Evolutionary conservation across 1,140 invertebrate genomes (phyloP).

Genomic region (Habropoda laboriosa): DNA sequence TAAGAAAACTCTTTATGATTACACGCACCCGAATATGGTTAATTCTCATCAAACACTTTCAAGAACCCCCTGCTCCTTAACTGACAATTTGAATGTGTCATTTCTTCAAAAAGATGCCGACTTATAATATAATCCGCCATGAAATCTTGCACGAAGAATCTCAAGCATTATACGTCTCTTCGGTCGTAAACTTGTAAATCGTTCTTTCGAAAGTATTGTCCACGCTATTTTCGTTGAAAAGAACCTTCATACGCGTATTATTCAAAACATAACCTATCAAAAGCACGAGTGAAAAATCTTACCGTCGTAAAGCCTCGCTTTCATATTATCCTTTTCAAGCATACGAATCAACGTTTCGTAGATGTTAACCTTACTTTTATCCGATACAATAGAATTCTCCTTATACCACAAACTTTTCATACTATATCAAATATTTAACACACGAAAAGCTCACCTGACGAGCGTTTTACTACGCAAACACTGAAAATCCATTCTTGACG

Average conservation of each 20-base stretch:
- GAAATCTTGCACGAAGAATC: neutral
- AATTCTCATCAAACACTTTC: constrained; percentile 12
- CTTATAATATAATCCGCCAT: neutral
- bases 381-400: too few species aligned
- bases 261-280: too few species aligned
- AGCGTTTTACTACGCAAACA: neutral
- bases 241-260: neutral
- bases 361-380: too few species aligned
- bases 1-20: neutral
- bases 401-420: neutral
- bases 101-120: neutral
- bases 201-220: neutral
- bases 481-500: neutral
- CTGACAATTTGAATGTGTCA: neutral
- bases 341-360: too few species aligned
- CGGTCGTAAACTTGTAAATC: neutral
- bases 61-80: neutral
- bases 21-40: neutral
- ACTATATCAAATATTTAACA: too few species aligned
- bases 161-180: neutral
- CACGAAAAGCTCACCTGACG: too few species aligned
- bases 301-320: too few species aligned
- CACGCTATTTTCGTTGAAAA: neutral
- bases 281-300: too few species aligned
- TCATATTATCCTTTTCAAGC: too few species aligned